A percentile compares a stretch with the other conserved stretches of the same genome.
phyloP scores from a whole-genome alignment of 2,888 invertebrate genomes.

The Ischnura elegans region DNA sequence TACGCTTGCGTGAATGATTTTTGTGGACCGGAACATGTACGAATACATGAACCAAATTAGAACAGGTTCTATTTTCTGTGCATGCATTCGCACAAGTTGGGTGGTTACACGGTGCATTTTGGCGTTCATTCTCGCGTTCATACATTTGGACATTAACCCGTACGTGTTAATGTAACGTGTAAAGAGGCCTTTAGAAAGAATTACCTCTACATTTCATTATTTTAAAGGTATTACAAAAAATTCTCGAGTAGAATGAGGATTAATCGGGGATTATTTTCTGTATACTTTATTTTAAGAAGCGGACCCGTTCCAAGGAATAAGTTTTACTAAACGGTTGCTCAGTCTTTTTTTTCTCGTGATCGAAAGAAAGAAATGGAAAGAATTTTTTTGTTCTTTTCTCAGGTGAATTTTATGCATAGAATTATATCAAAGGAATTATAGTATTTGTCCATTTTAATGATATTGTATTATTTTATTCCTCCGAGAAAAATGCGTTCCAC shows the following conservation, averaged over 20 bases:
- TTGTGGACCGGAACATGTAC: no score
- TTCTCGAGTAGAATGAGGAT: conserved; percentile 37
- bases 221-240: conserved; percentile 51
- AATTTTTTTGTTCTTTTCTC: conserved; percentile 54
- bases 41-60: no score
- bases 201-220: conserved; percentile 57
- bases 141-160: no score
- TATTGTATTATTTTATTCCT: conserved; percentile 17
- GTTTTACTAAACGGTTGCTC: conserved; percentile 8
- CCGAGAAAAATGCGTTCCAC: conserved; percentile 43
- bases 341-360: neutral
- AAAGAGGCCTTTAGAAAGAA: no score
- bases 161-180: no score
- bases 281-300: conserved; percentile 60
- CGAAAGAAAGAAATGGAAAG: neutral
- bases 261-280: conserved; percentile 59
- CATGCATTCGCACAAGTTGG: no score
- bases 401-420: neutral
- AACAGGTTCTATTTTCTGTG: no score
- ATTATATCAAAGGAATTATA: conserved; percentile 29
- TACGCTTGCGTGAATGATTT: no score
- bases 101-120: no score
- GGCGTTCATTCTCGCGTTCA: no score
- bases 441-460: conserved; percentile 21
- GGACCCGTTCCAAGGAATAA: conserved; percentile 37